These are phyloP conservation scores for Lordiphosa stackelbergi DNA, from an alignment of 1,140 invertebrate species.

Conservation along the genomic window DNA sequence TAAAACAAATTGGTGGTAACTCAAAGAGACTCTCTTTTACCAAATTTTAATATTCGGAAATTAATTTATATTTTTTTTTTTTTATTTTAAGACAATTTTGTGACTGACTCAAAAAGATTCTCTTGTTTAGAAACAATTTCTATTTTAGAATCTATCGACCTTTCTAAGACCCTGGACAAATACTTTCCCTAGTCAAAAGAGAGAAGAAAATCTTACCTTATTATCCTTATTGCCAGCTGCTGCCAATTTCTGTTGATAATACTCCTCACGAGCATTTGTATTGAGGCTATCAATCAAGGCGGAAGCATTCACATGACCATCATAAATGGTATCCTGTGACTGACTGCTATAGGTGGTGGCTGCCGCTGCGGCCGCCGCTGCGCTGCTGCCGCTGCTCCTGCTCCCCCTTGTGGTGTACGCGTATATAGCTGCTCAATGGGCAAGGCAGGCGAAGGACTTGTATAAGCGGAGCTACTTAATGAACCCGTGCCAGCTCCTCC, in stretches of 20 bases:
- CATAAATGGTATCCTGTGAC: conserved; percentile 61
- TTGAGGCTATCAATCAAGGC: conserved; percentile 75
- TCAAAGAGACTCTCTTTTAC: no score
- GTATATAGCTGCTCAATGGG: conserved; percentile 56
- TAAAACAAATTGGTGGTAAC: no score
- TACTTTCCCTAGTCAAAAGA: no score
- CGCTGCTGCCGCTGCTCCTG: conserved; percentile 40
- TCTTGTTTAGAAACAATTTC: no score
- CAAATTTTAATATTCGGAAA: no score
- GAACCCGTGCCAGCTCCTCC: conserved; percentile 6
- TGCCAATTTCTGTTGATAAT: conserved; percentile 66
- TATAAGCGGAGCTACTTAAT: neutral
- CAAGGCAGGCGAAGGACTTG: conserved; percentile 31
- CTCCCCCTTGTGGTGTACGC: conserved; percentile 54
- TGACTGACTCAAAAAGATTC: no score
- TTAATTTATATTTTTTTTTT: no score
- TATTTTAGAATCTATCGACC: no score
- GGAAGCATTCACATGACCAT: conserved; percentile 73
- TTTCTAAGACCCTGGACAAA: no score
- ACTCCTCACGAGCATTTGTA: conserved; percentile 65
- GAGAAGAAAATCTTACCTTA: conserved; percentile 66
- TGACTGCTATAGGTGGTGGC: conserved; percentile 34
- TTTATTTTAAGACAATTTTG: no score
- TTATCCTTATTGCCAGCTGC: conserved; percentile 62
- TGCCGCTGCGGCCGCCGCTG: conserved; percentile 15